Evolutionary conservation across 2,797 vertebrate species (phyloP), one percentile per base, ranked within the genome.

Genomic region (Neosilurus mollespiculum): DNA sequence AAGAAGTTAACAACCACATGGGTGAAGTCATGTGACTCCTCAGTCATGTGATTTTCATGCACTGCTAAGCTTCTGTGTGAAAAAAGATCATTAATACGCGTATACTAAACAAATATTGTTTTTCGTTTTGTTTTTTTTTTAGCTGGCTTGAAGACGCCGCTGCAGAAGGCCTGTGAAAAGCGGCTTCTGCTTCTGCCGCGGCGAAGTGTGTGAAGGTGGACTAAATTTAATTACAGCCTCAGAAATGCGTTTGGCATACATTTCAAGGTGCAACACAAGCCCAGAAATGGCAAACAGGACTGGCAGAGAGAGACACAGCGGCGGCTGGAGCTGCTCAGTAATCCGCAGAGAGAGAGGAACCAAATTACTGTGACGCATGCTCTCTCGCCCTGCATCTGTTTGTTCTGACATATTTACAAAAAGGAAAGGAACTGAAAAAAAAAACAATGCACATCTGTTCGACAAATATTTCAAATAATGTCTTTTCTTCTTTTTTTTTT

Each of bases 191-290:
- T 91, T 92, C 91, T 92, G 89, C 92, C 95, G 94, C 93, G 91
- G 94, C 95, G 94, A 93, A 94, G 94, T 93, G 96, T 96, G 95
- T 93, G 95, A 94, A 95, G 93, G 94, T 94, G 92, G 94, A 92
- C 93, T 94, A 93, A 93, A 96, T 96, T 97, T 97, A 98, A 98
- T 98, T 98, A 98, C 95, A 93, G 95, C 95, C 97, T 97, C 96
- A 96, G 96, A 97, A 96, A 97, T 96, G 96, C 96, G 96, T 97
- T 97, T 98, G 96, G 96, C 96, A 97, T 95, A 96, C 94, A 90
- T 92, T 94, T 96, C 95, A 95, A 96, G 96, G 95, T 96, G 96
- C 94, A 92, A 95, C 94, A 90, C 91, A 87, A 93, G 92, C 93
- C 92, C 95, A 96, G 96, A 95, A 97, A 97, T 96, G 96, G 96